Evolutionary conservation across 2,113 vertebrate genomes (phyloP).

Genomic region (Atractosteus spatula): DNA sequence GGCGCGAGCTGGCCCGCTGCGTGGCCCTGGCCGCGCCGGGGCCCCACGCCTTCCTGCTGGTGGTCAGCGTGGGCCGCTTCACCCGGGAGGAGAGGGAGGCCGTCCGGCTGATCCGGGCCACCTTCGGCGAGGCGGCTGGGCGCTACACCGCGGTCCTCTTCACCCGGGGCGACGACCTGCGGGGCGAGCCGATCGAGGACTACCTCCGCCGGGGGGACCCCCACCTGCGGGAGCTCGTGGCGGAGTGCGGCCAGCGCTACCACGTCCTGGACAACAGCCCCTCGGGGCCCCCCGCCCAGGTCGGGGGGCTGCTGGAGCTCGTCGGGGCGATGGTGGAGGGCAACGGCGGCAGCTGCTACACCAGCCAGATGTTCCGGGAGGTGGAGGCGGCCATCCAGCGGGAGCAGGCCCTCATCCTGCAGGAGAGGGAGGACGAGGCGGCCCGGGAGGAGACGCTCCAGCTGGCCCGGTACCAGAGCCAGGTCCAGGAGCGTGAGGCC

Average conservation of each 20-base stretch:
- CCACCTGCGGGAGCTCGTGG: not conserved
- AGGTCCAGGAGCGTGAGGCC: not conserved
- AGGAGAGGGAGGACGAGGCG: not conserved
- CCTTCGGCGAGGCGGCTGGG: not conserved
- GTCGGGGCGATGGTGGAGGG: conserved; percentile 12
- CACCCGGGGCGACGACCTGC: not conserved
- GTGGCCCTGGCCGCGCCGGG: conserved; percentile 57
- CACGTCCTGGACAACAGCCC: not conserved
- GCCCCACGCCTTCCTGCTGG: conserved; percentile 67
- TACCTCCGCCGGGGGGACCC: not conserved
- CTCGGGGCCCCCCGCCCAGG: not conserved
- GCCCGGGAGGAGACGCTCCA: not conserved
- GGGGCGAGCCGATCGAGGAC: not conserved
- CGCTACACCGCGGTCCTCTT: not conserved
- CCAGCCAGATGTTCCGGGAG: not conserved
- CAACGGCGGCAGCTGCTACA: not conserved
- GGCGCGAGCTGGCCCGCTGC: conserved; percentile 58
- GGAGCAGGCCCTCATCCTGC: too few species aligned
- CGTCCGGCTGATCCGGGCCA: not conserved
- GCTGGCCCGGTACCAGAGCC: not conserved
- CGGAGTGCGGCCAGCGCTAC: not conserved
- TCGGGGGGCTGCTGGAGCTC: conserved; percentile 11
- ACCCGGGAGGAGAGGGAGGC: conserved; percentile 39
- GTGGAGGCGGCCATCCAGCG: conserved; percentile 18
- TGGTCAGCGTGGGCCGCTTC: conserved; percentile 65